Evolutionary conservation across 2,888 invertebrate species (phyloP), one percentile per base, ranked within the genome.

Genomic region (Aphidoletes aphidimyza): DNA sequence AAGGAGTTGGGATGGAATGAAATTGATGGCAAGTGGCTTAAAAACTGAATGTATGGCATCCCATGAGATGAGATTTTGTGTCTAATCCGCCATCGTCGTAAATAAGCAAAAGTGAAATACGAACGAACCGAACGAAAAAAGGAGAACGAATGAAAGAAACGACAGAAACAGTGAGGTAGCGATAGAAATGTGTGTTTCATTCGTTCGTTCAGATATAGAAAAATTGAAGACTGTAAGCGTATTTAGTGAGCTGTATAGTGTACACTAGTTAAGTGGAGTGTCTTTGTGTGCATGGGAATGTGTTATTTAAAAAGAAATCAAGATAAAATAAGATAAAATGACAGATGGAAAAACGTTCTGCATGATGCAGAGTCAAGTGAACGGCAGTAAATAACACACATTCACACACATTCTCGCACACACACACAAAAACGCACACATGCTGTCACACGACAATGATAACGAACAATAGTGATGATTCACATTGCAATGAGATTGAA

Each of bases 11-110:
- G 22, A 54, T 54, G n/a, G 54, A 54, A 54, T 54, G 47, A 54
- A 54, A 54, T 54, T 54, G 54, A 54, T 54, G 54, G 54, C 54
- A 54, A 54, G 54, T 54, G 22, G 54, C 54, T 54, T 54, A 54
- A 54, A 54, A 54, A 54, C 54, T 54, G 54, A 54, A 54, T 54
- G 22, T 22, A 54, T 54, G 22, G 54, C n/a, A 54, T 54, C 54
- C 54, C 54, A 54, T 54, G 54, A 54, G 54, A 54, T 54, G 54
- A 54, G 54, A 54, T 54, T 54, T 54, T 8, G 47, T 22, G n/a
- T 22, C 54, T 54, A n/a, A 54, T 54, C 54, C 22, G n/a, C 54
- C 22, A 54, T 22, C 54, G 54, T 54, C 54, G 54, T 54, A 54
- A 54, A 54, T 54, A 54, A 54, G 47, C 47, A 14, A 54, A 54